phyloP scores from a whole-genome alignment of 2,113 vertebrate genomes.

The Eidolon helvum region DNA sequence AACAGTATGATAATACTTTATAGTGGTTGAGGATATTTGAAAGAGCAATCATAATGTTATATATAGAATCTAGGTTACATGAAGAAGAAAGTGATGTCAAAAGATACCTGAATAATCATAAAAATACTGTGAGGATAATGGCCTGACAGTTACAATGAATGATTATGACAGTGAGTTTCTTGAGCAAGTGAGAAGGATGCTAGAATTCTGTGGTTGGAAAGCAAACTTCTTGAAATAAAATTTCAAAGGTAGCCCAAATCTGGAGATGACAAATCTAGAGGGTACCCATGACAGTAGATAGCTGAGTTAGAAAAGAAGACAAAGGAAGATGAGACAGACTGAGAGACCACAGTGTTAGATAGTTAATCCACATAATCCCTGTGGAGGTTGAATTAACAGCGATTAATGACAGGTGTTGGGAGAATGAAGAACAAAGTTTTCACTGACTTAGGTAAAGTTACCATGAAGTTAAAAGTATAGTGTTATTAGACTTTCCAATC shows the following conservation, averaged over 20 bases:
- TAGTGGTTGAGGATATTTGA: neutral
- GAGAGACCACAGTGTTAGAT: fast-evolving
- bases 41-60: neutral
- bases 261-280: neutral
- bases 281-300: fast-evolving
- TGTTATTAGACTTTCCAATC: neutral
- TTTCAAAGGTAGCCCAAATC: neutral
- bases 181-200: neutral
- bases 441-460: neutral
- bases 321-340: neutral
- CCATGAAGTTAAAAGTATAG: neutral
- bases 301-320: neutral
- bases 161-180: neutral
- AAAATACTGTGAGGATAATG: neutral
- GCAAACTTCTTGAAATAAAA: neutral
- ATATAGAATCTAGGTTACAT: neutral
- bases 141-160: neutral
- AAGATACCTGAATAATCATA: neutral
- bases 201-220: neutral
- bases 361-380: neutral
- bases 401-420: neutral
- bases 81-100: neutral
- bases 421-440: neutral
- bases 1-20: neutral
- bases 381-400: neutral